Conservation (phyloP, 2,113 vertebrate species). For the Tupaia chinensis region DNA sequence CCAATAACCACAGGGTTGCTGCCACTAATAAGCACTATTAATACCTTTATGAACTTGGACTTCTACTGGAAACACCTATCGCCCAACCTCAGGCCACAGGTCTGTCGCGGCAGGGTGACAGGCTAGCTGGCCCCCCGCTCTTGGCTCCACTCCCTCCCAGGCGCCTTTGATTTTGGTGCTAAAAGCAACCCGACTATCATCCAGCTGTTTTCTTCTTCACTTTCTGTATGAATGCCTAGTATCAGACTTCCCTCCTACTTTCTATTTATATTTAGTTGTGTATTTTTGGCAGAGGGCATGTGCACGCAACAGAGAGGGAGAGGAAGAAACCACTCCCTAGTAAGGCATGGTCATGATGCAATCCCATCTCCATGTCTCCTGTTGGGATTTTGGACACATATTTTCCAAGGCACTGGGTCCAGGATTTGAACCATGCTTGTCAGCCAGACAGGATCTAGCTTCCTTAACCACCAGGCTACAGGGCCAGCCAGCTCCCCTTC, state of each 20-base stretch:
- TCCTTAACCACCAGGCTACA: too few species aligned
- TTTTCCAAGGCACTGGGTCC: too few species aligned
- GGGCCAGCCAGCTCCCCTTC: neutral
- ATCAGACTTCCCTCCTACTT: neutral
- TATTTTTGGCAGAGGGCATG: too few species aligned
- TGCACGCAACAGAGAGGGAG: too few species aligned
- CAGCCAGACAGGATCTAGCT: too few species aligned
- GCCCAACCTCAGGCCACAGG: neutral
- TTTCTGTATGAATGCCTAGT: neutral
- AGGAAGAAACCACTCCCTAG: too few species aligned
- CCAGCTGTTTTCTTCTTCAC: neutral
- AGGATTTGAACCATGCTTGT: too few species aligned
- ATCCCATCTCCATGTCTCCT: too few species aligned
- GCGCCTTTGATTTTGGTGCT: neutral
- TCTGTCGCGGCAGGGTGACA: neutral
- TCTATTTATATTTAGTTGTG: too few species aligned
- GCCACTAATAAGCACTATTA: neutral
- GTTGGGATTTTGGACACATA: too few species aligned
- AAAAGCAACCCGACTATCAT: neutral
- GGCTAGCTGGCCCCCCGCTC: neutral
- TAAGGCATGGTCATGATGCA: too few species aligned
- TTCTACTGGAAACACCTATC: neutral
- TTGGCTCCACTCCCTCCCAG: neutral
- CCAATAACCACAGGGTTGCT: neutral
- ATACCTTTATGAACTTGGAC: neutral